Conservation (phyloP, 2,797 vertebrate species). For the Poeciliopsis infans region DNA sequence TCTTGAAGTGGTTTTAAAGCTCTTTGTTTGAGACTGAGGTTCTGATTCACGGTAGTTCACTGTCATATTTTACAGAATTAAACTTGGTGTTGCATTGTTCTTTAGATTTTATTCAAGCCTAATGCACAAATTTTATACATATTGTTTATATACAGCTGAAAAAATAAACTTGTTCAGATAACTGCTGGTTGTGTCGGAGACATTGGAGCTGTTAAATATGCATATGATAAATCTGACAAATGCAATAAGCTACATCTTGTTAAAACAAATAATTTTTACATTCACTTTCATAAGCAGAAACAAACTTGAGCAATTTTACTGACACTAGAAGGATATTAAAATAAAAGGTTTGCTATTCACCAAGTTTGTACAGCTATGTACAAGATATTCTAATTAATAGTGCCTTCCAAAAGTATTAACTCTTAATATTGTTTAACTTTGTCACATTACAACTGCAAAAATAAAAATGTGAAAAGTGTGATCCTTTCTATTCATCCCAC, state of each 20-base stretch:
- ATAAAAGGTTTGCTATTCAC: background rate
- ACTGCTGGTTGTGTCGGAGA: constrained; percentile 7
- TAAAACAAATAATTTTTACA: background rate
- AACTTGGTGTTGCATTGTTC: constrained; percentile 47
- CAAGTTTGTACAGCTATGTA: background rate
- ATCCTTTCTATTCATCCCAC: background rate
- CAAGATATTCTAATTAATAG: background rate
- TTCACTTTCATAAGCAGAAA: background rate
- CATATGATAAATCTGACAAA: background rate
- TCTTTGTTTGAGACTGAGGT: constrained; percentile 38
- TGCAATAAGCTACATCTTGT: background rate
- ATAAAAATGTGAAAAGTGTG: background rate
- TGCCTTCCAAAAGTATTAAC: background rate
- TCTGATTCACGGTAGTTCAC: constrained; percentile 35
- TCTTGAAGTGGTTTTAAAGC: constrained; percentile 42
- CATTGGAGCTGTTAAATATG: background rate
- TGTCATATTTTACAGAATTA: constrained; percentile 62
- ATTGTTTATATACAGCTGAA: constrained; percentile 60
- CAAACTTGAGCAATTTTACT: background rate
- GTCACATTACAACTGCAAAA: background rate
- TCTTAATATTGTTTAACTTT: background rate
- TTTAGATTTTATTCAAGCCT: constrained; percentile 63
- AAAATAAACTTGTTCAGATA: constrained; percentile 68
- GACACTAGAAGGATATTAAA: background rate
- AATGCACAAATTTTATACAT: constrained; percentile 60